phyloP scores from a whole-genome alignment of 2,797 vertebrate genomes.

The Allobates femoralis region DNA sequence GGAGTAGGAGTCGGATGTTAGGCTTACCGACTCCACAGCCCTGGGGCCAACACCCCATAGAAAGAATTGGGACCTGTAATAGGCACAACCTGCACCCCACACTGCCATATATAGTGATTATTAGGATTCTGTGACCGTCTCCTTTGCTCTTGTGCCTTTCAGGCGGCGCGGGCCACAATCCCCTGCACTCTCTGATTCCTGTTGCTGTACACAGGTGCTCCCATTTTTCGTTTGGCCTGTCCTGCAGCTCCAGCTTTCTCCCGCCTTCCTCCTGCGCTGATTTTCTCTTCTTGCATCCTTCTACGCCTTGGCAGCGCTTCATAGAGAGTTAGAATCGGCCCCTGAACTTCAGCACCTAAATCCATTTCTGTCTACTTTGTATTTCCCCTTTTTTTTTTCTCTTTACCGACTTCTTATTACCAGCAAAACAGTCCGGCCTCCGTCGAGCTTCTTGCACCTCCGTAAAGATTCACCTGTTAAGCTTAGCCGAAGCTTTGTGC shows the following conservation, averaged over 20 bases:
- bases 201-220: no score
- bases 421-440: conserved; percentile 52
- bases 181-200: not conserved
- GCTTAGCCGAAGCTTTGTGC: conserved; percentile 56
- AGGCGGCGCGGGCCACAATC: not conserved
- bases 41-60: no score
- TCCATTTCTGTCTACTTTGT: conserved; percentile 64
- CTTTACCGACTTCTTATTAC: conserved; percentile 15
- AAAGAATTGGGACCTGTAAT: no score
- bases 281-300: conserved; percentile 4
- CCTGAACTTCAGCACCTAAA: not conserved
- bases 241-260: not conserved
- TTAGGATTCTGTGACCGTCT: not conserved
- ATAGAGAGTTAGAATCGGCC: not conserved
- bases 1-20: no score
- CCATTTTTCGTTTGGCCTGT: not conserved
- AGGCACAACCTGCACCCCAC: no score
- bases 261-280: not conserved
- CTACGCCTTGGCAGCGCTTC: conserved; percentile 17
- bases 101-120: not conserved
- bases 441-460: conserved; percentile 48
- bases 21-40: no score
- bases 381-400: conserved; percentile 9
- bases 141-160: not conserved
- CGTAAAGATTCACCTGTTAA: conserved; percentile 54